These are phyloP conservation scores for Encarsia formosa DNA, from an alignment of 2,888 invertebrate genomes.

Conservation along the genomic window DNA sequence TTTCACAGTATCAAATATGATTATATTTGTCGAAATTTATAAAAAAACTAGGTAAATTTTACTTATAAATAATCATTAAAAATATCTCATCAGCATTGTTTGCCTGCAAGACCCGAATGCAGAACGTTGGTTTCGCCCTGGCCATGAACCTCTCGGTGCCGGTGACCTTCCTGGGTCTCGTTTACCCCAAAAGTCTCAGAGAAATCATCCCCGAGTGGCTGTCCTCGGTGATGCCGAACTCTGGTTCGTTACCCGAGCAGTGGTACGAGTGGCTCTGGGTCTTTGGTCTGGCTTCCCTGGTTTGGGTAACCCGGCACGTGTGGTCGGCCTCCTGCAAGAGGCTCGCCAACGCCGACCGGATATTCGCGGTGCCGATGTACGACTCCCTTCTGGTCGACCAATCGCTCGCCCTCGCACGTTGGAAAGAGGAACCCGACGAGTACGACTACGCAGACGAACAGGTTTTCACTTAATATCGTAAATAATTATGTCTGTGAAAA, in stretches of 20 bases:
- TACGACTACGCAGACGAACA: no score
- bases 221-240: no score
- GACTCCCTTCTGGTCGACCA: conserved; percentile 79
- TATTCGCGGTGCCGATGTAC: conserved; percentile 62
- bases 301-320: conserved; percentile 81
- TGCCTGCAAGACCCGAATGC: conserved; percentile 85
- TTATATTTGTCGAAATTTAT: no score
- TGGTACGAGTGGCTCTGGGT: conserved; percentile 81
- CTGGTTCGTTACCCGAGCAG: conserved; percentile 52
- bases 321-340: conserved; percentile 82
- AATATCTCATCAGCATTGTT: conserved; percentile 61
- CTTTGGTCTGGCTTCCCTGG: conserved; percentile 62
- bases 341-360: conserved; percentile 76
- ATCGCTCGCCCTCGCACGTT: conserved; percentile 75
- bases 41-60: no score
- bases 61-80: no score
- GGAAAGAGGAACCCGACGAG: conserved; percentile 59
- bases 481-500: no score
- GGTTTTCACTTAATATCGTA: no score
- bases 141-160: conserved; percentile 75
- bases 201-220: no score
- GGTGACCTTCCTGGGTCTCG: conserved; percentile 64
- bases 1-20: no score
- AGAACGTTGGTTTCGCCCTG: conserved; percentile 80
- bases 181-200: no score